A percentile compares a stretch with the other conserved stretches of the same genome.
phyloP scores from a whole-genome alignment of 2,888 invertebrate genomes.

The Cabera pusaria region DNA sequence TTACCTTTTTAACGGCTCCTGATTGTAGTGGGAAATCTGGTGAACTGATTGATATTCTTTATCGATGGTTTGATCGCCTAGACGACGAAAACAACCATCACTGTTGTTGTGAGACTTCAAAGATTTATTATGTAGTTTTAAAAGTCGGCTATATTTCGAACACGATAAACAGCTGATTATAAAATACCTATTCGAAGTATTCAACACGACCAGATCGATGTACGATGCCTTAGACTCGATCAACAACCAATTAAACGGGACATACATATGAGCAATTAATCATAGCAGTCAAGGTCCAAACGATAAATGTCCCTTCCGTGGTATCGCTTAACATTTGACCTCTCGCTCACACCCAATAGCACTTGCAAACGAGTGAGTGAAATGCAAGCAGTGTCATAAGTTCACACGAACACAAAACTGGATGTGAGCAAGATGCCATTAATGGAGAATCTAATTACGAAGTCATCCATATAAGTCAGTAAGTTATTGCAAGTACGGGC shows the following conservation, averaged over 20 bases:
- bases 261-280: conserved; percentile 42
- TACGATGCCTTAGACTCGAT: conserved; percentile 30
- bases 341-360: conserved; percentile 35
- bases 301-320: conserved; percentile 48
- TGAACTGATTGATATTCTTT: too few species aligned
- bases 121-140: too few species aligned
- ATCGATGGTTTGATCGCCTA: too few species aligned
- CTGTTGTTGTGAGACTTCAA: too few species aligned
- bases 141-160: too few species aligned
- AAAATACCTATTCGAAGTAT: too few species aligned
- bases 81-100: too few species aligned
- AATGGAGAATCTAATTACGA: conserved; percentile 55
- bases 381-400: conserved; percentile 35
- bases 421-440: conserved; percentile 43
- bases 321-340: conserved; percentile 32
- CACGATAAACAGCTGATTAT: too few species aligned
- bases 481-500: conserved; percentile 37
- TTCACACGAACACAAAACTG: conserved; percentile 41
- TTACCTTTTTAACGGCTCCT: too few species aligned
- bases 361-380: conserved; percentile 30
- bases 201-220: too few species aligned
- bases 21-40: too few species aligned
- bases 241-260: conserved; percentile 36
- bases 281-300: conserved; percentile 47
- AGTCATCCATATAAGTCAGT: conserved; percentile 40